Evolutionary conservation across 2,888 invertebrate genomes (phyloP).

Genomic region (Fragum sueziense): DNA sequence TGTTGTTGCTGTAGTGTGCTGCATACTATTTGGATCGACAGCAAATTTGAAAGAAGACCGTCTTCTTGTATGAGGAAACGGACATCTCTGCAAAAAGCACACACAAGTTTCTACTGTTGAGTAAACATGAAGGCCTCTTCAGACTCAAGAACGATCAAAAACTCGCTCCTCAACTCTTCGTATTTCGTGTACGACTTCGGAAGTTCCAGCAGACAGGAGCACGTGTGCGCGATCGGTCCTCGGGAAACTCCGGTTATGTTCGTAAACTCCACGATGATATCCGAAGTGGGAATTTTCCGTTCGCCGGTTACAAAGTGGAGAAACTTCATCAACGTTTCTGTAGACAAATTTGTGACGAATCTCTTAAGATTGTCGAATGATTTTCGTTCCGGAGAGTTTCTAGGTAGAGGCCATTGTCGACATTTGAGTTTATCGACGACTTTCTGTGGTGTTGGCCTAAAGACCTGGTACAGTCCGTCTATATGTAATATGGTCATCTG

Average conservation of each 20-base stretch:
- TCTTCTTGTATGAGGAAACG: too few species aligned
- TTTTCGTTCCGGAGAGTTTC: neutral
- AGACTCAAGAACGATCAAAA: neutral
- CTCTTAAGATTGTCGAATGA: neutral
- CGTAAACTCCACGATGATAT: neutral
- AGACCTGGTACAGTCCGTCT: neutral
- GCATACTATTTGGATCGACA: too few species aligned
- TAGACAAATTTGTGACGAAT: neutral
- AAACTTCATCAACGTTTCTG: neutral
- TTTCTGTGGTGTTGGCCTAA: conserved; percentile 3
- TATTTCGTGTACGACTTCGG: conserved; percentile 7
- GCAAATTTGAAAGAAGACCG: too few species aligned
- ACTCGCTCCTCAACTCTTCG: neutral
- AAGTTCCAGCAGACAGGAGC: neutral
- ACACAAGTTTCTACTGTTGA: neutral
- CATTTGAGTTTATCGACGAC: conserved; percentile 1
- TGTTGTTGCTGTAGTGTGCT: too few species aligned
- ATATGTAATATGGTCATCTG: conserved; percentile 16
- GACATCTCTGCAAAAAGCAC: too few species aligned
- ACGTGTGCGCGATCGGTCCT: neutral
- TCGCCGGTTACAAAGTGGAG: neutral
- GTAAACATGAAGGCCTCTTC: neutral
- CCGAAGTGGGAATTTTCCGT: neutral
- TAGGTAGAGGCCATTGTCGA: neutral
- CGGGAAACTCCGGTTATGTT: neutral